Base-by-base conservation (phyloP, 2,797 vertebrate genomes). In the Intellagama lesueurii region DNA sequence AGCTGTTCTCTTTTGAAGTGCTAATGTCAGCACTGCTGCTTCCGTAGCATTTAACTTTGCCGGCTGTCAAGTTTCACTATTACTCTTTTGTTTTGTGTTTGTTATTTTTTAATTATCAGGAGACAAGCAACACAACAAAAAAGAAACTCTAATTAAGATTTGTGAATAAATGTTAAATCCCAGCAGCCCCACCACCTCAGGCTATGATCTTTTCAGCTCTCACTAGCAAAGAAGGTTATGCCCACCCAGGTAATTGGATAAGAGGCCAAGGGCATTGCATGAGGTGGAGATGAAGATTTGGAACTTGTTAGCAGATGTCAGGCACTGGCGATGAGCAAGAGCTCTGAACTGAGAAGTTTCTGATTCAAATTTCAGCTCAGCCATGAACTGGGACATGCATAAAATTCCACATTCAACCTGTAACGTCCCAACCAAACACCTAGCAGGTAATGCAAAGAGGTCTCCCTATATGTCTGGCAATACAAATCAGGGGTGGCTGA, bases 1-100 rank as follows among this genome's bases (percentile, higher is more conserved):
- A 93, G 85, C n/a, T 82, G 90, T 84, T 95, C 92, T n/a, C 86
- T 91, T 95, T 96, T 95, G 95, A 96, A 96, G 94, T 95, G 95
- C 91, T 95, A 96, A 96, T 96, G 85, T 78, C 82, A 94, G 91
- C 60, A 84, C 76, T 91, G 90, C 82, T 92, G 88, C 92, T 95
- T 93, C 93, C 92, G 17, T 73, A 89, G 83, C 81, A 83, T 93
- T 87, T 93, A 93, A 92, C 92, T 94, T 88, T 85, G 90, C 90
- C 11, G 66, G 87, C 80, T 88, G 87, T 91, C 91, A 75, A 87
- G 83, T 68, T 90, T 93, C 94, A 60, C 52, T 92, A 94, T 91
- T 87, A 90, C 68, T 94, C 56, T 87, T 64, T 83, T 91, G 88
- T 91, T 95, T 93, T 89, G 77, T 92, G 68, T 94, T 92, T 94